Conservation (phyloP, 2,797 vertebrate genomes). For the Hemibagrus guttatus region DNA sequence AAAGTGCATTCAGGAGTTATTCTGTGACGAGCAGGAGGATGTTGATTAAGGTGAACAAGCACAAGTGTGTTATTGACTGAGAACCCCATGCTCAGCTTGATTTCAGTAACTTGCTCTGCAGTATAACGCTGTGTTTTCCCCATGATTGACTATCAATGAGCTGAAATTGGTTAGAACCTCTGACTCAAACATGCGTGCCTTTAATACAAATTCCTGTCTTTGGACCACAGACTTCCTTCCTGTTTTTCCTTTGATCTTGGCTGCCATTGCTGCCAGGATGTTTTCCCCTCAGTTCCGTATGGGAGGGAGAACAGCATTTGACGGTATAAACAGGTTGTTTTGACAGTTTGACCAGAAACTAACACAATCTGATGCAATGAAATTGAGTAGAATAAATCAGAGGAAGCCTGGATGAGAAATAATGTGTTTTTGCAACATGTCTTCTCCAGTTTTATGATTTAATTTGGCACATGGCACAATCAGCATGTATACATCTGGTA, state of each 20-base stretch:
- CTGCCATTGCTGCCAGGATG: conserved; percentile 36
- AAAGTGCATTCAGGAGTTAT: not conserved
- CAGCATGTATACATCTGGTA: conserved; percentile 85
- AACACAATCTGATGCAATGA: conserved; percentile 21
- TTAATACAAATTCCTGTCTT: conserved; percentile 6
- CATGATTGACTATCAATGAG: not conserved
- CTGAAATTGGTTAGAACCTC: not conserved
- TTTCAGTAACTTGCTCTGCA: not conserved
- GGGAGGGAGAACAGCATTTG: conserved; percentile 20
- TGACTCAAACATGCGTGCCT: not conserved
- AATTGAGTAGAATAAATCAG: conserved; percentile 37
- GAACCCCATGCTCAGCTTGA: not conserved
- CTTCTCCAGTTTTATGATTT: conserved; percentile 80
- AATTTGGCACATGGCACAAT: conserved; percentile 89
- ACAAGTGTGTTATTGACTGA: not conserved
- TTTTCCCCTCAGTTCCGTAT: conserved; percentile 25
- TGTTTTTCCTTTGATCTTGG: not conserved
- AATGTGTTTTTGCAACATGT: conserved; percentile 71
- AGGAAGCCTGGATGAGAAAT: conserved; percentile 69
- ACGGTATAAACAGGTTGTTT: conserved; percentile 42
- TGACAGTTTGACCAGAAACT: conserved; percentile 41
- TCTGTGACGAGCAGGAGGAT: not conserved
- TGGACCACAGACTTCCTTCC: conserved; percentile 10
- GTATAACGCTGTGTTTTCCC: not conserved
- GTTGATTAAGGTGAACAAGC: not conserved